A percentile compares a stretch with the other conserved stretches of the same genome.
phyloP scores from a whole-genome alignment of 2,888 invertebrate genomes.

The Acleris holmiana region DNA sequence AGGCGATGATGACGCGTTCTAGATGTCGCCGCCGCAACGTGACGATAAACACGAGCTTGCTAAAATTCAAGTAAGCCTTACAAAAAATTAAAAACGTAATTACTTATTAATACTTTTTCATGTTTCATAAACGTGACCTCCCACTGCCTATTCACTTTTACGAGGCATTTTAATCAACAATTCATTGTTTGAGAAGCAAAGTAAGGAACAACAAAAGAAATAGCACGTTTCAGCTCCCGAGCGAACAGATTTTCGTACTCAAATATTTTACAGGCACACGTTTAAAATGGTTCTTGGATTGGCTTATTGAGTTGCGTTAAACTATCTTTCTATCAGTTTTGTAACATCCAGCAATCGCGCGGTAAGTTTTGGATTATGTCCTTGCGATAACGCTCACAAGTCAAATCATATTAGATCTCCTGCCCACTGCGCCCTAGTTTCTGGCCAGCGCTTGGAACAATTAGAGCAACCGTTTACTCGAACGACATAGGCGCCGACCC shows the following conservation, averaged over 20 bases:
- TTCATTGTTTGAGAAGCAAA: conserved; percentile 11
- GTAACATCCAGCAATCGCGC: conserved; percentile 8
- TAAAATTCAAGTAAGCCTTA: conserved; percentile 41
- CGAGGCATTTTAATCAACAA: conserved; percentile 18
- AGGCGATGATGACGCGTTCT: conserved; percentile 49
- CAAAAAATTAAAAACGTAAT: conserved; percentile 12
- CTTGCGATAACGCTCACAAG: conserved; percentile 8
- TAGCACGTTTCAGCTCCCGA: conserved; percentile 14
- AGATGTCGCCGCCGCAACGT: conserved; percentile 43
- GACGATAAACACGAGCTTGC: conserved; percentile 46
- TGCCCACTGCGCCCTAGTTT: conserved; percentile 10
- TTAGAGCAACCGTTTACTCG: conserved; percentile 73
- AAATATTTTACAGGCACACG: conserved; percentile 21
- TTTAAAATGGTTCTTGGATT: conserved; percentile 17
- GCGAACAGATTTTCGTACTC: conserved; percentile 14
- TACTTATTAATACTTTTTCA: conserved; percentile 14
- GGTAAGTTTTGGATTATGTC: background rate
- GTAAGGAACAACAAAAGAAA: conserved; percentile 1
- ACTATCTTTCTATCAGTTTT: conserved; percentile 9
- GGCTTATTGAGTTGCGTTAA: conserved; percentile 18
- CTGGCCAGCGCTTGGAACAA: conserved; percentile 59
- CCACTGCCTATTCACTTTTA: conserved; percentile 20
- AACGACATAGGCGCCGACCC: conserved; percentile 68
- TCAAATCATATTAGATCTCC: background rate
- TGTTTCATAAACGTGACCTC: conserved; percentile 16